Evolutionary conservation across 2,797 vertebrate genomes (phyloP).

Genomic region (Dryobates pubescens): DNA sequence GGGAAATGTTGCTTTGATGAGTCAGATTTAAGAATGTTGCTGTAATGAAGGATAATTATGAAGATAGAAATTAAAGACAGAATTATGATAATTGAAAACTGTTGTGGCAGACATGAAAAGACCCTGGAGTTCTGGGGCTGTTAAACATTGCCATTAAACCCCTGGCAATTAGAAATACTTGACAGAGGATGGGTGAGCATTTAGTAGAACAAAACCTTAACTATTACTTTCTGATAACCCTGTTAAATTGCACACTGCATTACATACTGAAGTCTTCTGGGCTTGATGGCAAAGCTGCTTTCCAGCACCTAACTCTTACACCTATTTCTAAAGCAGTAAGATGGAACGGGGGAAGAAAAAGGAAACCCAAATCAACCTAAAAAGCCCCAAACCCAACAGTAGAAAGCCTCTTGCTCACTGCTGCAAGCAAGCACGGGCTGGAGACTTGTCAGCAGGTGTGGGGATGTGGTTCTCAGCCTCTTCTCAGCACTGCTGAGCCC

Average conservation of each 20-base stretch:
- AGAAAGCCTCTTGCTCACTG: background rate
- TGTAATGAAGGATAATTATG: slow-evolving; percentile 74
- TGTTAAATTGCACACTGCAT: background rate
- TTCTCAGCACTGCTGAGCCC: too few relatives aligned
- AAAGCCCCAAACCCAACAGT: background rate
- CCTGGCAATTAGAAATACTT: slow-evolving; percentile 68
- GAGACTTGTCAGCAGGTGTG: background rate
- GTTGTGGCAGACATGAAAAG: slow-evolving; percentile 71
- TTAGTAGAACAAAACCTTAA: slow-evolving; percentile 32
- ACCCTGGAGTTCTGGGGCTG: slow-evolving; percentile 63
- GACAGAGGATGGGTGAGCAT: slow-evolving; percentile 24
- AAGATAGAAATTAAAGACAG: slow-evolving; percentile 73
- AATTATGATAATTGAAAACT: slow-evolving; percentile 76
- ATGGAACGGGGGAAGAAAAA: background rate
- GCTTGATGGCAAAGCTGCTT: background rate
- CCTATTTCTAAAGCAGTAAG: background rate
- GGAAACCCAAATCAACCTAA: too few relatives aligned
- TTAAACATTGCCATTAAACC: slow-evolving; percentile 70
- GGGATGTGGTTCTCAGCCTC: too few relatives aligned
- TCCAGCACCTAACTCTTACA: background rate
- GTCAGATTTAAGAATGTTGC: slow-evolving; percentile 70
- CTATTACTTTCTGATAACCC: slow-evolving; percentile 3
- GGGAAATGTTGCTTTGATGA: slow-evolving; percentile 69
- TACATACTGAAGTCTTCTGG: background rate
- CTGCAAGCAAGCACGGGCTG: background rate